These are phyloP conservation scores for Andrena bicolor DNA, from an alignment of 2,888 invertebrate species.

Conservation along the genomic window DNA sequence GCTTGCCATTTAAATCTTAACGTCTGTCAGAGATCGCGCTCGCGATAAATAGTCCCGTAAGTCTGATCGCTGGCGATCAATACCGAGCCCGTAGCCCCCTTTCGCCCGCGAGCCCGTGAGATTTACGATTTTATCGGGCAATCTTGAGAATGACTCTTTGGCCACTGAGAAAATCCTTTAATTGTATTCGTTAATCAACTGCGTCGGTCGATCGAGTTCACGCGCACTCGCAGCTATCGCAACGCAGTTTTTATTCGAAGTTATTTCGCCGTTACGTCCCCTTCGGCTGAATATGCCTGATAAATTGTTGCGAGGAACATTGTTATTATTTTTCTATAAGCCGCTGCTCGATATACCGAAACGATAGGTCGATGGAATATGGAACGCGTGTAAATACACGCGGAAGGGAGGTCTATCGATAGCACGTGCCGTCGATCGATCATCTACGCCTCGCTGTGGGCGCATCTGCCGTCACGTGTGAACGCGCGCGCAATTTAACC, in stretches of 20 bases:
- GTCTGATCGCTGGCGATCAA: constrained; percentile 57
- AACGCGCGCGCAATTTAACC: constrained; percentile 32
- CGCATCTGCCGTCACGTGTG: constrained; percentile 38
- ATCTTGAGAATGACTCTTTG: constrained; percentile 2
- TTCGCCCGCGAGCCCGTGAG: constrained; percentile 21
- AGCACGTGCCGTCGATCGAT: constrained; percentile 57
- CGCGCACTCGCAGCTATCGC: neutral
- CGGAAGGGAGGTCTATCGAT: constrained; percentile 44
- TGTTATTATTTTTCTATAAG: neutral
- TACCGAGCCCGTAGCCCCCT: constrained; percentile 33
- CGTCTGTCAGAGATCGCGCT: constrained; percentile 62
- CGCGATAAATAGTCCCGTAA: constrained; percentile 59
- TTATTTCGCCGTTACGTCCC: neutral
- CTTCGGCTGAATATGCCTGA: neutral
- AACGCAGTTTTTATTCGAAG: neutral
- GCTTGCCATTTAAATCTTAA: constrained; percentile 69
- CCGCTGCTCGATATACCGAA: neutral
- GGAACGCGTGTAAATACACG: constrained; percentile 29
- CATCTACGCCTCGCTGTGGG: constrained; percentile 41
- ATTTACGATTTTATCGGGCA: constrained; percentile 30
- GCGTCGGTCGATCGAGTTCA: neutral
- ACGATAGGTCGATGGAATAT: constrained; percentile 3
- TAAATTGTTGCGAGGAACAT: neutral
- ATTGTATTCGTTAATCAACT: neutral
- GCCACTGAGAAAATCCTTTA: neutral